These are phyloP conservation scores for Indicator maculatus DNA, from an alignment of 2,113 vertebrate genomes.

Conservation along the genomic window DNA sequence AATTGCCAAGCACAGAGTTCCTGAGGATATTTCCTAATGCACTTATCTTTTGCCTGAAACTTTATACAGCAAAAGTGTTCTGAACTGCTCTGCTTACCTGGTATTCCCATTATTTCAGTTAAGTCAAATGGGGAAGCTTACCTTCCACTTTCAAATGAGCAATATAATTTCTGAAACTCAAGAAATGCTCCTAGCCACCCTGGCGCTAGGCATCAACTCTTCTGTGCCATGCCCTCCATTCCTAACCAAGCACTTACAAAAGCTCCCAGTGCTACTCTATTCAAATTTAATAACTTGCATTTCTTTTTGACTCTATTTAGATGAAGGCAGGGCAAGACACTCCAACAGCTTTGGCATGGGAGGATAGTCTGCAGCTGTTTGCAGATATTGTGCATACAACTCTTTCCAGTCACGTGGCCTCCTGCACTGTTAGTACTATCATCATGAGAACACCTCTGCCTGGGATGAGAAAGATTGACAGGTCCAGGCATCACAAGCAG, in stretches of 20 bases:
- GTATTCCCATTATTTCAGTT: neutral
- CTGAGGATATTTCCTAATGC: neutral
- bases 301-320: neutral
- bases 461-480: neutral
- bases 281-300: neutral
- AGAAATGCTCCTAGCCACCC: neutral
- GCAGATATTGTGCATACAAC: neutral
- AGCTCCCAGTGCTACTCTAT: neutral
- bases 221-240: neutral
- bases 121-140: neutral
- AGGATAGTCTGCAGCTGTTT: neutral
- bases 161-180: neutral
- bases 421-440: neutral
- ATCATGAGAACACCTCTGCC: neutral
- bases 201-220: neutral
- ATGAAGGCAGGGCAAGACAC: neutral
- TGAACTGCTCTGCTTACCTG: neutral
- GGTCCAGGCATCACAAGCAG: neutral
- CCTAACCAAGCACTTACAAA: neutral
- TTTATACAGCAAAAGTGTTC: neutral
- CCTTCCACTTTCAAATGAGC: neutral
- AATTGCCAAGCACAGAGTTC: neutral
- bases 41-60: neutral
- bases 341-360: neutral
- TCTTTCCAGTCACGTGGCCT: neutral